Conservation (phyloP, 2,797 vertebrate species). For the Myotis daubentonii region DNA sequence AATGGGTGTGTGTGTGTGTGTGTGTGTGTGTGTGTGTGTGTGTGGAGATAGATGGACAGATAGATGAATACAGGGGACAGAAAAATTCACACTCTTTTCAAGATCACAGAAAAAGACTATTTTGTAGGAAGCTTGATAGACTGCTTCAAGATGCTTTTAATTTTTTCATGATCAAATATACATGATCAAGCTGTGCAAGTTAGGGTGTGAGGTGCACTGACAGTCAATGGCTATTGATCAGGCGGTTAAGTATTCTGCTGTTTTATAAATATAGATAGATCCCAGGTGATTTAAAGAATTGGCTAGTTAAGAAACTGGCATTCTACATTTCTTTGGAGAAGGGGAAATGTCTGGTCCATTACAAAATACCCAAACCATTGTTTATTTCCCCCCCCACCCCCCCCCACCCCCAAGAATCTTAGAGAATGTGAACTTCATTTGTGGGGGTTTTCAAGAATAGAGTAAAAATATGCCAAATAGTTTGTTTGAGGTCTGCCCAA, state of each 20-base stretch:
- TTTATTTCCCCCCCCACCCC: background rate
- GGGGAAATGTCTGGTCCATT: slow-evolving; percentile 49
- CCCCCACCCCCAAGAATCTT: background rate
- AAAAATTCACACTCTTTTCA: slow-evolving; percentile 68
- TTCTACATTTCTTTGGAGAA: slow-evolving; percentile 79
- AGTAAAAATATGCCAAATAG: slow-evolving; percentile 64
- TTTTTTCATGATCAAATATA: slow-evolving; percentile 88
- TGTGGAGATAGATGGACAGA: slow-evolving; percentile 29
- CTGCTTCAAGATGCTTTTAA: slow-evolving; percentile 84
- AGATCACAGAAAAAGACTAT: slow-evolving; percentile 78
- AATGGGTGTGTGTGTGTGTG: slow-evolving; percentile 41
- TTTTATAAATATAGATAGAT: slow-evolving; percentile 83
- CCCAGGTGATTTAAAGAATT: slow-evolving; percentile 85
- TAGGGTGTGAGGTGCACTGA: slow-evolving; percentile 81
- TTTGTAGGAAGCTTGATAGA: slow-evolving; percentile 77
- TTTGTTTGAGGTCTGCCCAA: slow-evolving; percentile 42
- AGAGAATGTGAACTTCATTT: slow-evolving; percentile 58
- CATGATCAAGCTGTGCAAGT: slow-evolving; percentile 87
- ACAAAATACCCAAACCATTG: slow-evolving; percentile 42
- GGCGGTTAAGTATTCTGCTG: slow-evolving; percentile 86
- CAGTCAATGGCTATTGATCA: slow-evolving; percentile 87
- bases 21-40: slow-evolving; percentile 55
- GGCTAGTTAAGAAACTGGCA: slow-evolving; percentile 81
- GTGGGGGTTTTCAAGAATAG: slow-evolving; percentile 39
- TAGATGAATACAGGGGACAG: slow-evolving; percentile 48